Evolutionary conservation across 2,113 vertebrate species (phyloP).

Genomic region (Theristicus caerulescens): DNA sequence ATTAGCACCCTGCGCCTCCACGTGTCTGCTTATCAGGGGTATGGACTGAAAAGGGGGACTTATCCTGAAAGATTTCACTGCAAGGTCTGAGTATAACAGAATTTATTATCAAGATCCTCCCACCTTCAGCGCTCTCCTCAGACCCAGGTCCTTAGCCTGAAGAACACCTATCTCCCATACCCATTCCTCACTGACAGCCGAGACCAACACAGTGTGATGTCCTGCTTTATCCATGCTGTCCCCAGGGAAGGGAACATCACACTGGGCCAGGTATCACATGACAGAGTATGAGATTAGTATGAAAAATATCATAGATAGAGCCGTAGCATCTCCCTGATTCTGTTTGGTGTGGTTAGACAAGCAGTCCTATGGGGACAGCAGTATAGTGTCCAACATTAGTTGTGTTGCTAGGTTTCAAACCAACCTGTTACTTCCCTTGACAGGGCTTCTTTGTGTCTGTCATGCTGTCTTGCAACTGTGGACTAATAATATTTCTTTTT

Average conservation of each 20-base stretch:
- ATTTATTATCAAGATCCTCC: neutral
- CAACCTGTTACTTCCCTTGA: neutral
- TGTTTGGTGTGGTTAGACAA: neutral
- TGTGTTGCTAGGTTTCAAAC: neutral
- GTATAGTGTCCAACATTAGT: neutral
- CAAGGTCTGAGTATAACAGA: fast-evolving
- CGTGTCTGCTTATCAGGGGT: neutral
- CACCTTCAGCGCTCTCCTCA: neutral
- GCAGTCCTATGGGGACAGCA: neutral
- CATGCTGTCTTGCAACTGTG: neutral
- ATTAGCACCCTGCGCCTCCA: neutral
- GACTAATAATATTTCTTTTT: neutral
- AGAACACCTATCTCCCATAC: neutral
- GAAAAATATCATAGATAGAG: neutral
- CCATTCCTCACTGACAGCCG: neutral
- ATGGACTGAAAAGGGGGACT: neutral
- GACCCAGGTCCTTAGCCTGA: neutral
- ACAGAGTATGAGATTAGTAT: neutral
- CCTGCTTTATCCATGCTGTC: neutral
- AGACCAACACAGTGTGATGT: neutral
- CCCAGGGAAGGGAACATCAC: neutral
- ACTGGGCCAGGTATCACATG: neutral
- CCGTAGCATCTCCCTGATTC: neutral
- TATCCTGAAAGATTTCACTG: neutral
- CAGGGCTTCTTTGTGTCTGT: neutral